These are phyloP conservation scores for Ips nitidus DNA, from an alignment of 1,140 invertebrate species.

Conservation along the genomic window DNA sequence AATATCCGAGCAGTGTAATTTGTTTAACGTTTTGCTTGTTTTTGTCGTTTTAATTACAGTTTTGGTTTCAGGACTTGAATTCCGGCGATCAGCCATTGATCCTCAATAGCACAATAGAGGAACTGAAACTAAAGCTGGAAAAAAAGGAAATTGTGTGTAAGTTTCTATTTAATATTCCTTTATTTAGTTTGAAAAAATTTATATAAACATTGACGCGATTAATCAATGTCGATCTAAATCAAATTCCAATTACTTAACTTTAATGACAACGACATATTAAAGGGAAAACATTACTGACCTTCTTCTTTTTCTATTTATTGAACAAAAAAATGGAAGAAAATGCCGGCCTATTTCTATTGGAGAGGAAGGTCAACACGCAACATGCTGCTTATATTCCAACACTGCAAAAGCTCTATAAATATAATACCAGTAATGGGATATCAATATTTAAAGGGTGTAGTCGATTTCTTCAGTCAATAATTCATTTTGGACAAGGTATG, in stretches of 20 bases:
- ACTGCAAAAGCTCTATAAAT: no score
- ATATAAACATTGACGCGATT: no score
- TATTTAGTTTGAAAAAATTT: no score
- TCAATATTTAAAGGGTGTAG: no score
- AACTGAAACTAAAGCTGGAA: slow-evolving; percentile 46
- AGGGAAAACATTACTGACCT: slow-evolving; percentile 1
- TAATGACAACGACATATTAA: no score
- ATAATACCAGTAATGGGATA: no score
- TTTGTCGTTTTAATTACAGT: neutral
- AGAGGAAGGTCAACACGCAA: slow-evolving; percentile 10
- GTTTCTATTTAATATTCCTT: neutral
- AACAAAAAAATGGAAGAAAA: slow-evolving; percentile 3
- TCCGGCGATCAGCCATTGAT: slow-evolving; percentile 38
- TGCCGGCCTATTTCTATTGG: neutral
- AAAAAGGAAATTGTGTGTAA: slow-evolving; percentile 43
- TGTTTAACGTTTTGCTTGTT: neutral
- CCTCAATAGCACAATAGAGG: slow-evolving; percentile 43
- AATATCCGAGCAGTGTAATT: neutral
- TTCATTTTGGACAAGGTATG: no score
- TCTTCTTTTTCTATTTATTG: neutral
- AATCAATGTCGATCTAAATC: no score
- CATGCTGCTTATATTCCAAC: no score
- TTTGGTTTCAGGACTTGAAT: slow-evolving; percentile 44
- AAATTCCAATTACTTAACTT: no score
- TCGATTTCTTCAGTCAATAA: no score